Evolutionary conservation across 2,797 vertebrate species (phyloP), one percentile per base, ranked within the genome.

Genomic region (Hemibagrus guttatus): DNA sequence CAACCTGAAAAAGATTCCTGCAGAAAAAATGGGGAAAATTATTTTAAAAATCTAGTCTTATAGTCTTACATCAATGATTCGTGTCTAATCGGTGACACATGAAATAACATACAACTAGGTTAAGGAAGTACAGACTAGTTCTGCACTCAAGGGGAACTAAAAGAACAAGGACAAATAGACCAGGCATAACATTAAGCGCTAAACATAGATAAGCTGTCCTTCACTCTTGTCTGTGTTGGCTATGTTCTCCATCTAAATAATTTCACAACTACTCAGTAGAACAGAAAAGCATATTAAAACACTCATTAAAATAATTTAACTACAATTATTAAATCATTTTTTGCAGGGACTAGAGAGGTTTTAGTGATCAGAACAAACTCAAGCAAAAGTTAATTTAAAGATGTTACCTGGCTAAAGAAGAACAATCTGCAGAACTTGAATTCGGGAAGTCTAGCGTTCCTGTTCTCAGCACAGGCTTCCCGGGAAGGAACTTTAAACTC

Each of bases 401-500:
- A n/a, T 66, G 63, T 89, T 87, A 96, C 96, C 93, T 96, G 89
- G 96, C 96, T 91, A 97, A 92, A 84, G 95, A 90, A 64, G 95
- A 96, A 87, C 91, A 92, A 78, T 92, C 93, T 83, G 96, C 94
- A 49, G 94, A 91, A 87, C 86, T 90, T 1, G 91, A 84, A 84
- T 94, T 94, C 11, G 96, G 94, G 89, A 97, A 96, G 87, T 96
- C 96, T 49, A 95, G 90, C 0, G 95, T 97, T 72, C 95, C 95
- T 17, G 89, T 93, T 89, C 94, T 95, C 0, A 96, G 84, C 9
- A 97, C 95, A 85, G 95, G 89, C 91, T 95, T 96, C 64, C 95
- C 95, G 12, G 95, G 95, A 58, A 97, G 93, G 86, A 97, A 96
- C 91, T 97, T 97, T 90, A 97, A 88, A 87, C 96, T 97, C 72